Conservation (phyloP, 2,888 invertebrate species). For the Coecobrya sp. region DNA sequence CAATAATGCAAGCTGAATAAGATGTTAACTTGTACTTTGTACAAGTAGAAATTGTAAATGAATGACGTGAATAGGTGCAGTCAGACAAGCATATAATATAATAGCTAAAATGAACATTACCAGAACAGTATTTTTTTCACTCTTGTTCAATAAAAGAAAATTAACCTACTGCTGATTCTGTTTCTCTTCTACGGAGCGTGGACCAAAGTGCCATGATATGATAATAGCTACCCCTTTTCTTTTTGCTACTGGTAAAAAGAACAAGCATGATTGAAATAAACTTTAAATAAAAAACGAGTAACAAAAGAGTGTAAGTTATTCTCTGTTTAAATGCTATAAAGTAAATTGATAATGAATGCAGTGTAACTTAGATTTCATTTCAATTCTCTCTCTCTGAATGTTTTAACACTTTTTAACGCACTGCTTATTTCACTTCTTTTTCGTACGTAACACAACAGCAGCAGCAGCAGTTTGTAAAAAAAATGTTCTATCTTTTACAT, state of each 20-base stretch:
- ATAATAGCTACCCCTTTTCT: neutral
- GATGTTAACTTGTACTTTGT: neutral
- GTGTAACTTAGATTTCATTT: neutral
- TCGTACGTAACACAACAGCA: neutral
- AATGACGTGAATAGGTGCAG: neutral
- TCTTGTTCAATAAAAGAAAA: neutral
- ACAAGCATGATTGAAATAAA: neutral
- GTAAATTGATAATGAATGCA: neutral
- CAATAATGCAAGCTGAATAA: neutral
- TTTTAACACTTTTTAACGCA: slow-evolving; percentile 80
- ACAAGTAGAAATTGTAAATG: neutral
- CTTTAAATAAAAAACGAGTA: neutral
- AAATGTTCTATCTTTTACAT: neutral
- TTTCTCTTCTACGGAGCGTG: too few species aligned
- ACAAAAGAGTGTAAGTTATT: slow-evolving; percentile 43
- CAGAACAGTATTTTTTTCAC: neutral
- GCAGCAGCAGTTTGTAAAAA: too few species aligned
- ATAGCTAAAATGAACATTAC: neutral
- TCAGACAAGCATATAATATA: neutral
- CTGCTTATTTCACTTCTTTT: slow-evolving; percentile 63
- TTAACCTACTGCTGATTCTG: neutral
- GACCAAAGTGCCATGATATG: too few species aligned
- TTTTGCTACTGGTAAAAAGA: neutral
- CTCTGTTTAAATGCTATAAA: neutral
- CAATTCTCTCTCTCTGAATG: slow-evolving; percentile 11